A percentile compares a stretch with the other conserved stretches of the same genome.
These are phyloP conservation scores for Toxotes chatareus DNA, from an alignment of 2,113 vertebrate genomes.

Conservation along the genomic window DNA sequence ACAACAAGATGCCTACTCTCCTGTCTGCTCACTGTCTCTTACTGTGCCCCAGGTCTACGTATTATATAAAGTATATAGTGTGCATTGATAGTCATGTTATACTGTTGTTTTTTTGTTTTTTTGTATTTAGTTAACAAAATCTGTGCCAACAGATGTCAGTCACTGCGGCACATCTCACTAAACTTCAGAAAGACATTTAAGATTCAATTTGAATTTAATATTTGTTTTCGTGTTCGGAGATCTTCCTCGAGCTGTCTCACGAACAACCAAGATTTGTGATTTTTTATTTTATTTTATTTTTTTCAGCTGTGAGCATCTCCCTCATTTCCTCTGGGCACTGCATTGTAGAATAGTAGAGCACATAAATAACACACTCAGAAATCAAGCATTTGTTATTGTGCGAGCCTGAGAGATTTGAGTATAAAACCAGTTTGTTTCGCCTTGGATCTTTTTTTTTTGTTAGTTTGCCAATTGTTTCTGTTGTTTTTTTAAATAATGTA, in stretches of 20 bases:
- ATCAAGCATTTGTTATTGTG: background rate
- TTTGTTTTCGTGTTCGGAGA: slow-evolving; percentile 1
- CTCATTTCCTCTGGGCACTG: slow-evolving; percentile 12
- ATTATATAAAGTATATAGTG: too few species aligned
- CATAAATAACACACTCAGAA: slow-evolving; percentile 3
- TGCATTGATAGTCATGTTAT: background rate
- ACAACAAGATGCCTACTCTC: background rate
- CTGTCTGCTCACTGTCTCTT: background rate
- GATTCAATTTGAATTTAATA: slow-evolving; percentile 13
- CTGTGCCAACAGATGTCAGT: slow-evolving; percentile 8
- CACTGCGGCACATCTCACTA: slow-evolving; percentile 3
- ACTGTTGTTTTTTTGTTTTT: background rate
- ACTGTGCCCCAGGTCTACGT: background rate
- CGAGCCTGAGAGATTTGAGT: background rate
- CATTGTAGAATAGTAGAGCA: slow-evolving; percentile 7
- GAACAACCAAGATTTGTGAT: background rate
- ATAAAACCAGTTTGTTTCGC: background rate
- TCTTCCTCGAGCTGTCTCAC: background rate
- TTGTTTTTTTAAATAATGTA: background rate
- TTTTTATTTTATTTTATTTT: slow-evolving; percentile 1
- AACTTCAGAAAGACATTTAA: slow-evolving; percentile 7
- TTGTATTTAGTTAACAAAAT: background rate
- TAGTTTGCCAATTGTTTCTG: background rate
- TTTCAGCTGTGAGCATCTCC: slow-evolving; percentile 7
- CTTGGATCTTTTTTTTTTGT: background rate